A percentile compares a stretch with the other conserved stretches of the same genome.
Evolutionary conservation across 92 coral and sea anemone species (phyloP).

Genomic region (Anthopleura xanthogrammica): DNA sequence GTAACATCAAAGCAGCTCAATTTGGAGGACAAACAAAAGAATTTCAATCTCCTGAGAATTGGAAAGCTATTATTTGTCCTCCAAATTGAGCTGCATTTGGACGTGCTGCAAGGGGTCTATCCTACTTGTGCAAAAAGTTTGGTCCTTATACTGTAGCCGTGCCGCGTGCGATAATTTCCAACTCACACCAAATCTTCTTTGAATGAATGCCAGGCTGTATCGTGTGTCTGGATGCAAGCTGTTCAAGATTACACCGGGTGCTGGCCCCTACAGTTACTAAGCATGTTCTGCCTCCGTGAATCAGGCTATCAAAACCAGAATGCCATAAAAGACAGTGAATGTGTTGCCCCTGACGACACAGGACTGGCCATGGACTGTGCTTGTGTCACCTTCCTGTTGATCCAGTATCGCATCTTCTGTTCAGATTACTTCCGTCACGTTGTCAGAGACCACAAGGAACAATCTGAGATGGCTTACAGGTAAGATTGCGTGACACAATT

Average conservation of each 20-base stretch:
- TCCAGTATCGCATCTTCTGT: slow-evolving; percentile 86
- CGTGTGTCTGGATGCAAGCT: slow-evolving; percentile 92
- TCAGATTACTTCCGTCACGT: slow-evolving; percentile 91
- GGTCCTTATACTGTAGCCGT: too few species aligned
- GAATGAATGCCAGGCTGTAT: slow-evolving; percentile 64
- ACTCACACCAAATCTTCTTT: background rate
- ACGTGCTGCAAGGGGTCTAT: too few species aligned
- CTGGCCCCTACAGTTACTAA: slow-evolving; percentile 89
- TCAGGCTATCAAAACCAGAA: slow-evolving; percentile 67
- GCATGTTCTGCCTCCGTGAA: slow-evolving; percentile 88
- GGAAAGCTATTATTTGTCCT: too few species aligned
- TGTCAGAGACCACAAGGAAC: slow-evolving; percentile 86
- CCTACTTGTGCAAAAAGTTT: too few species aligned
- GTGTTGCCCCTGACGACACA: slow-evolving; percentile 96
- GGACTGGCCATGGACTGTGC: slow-evolving; percentile 99
- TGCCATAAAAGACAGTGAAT: slow-evolving; percentile 51
- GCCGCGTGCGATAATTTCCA: too few species aligned
- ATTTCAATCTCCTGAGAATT: too few species aligned
- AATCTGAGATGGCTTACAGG: slow-evolving; percentile 90
- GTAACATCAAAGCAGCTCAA: too few species aligned
- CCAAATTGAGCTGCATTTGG: too few species aligned
- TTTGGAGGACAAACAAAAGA: too few species aligned
- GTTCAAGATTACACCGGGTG: slow-evolving; percentile 83
- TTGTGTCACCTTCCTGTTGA: slow-evolving; percentile 82
- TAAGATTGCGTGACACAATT: slow-evolving; percentile 25